Conservation (phyloP, 1,140 invertebrate species). For the Leptestheria dahalacensis region DNA sequence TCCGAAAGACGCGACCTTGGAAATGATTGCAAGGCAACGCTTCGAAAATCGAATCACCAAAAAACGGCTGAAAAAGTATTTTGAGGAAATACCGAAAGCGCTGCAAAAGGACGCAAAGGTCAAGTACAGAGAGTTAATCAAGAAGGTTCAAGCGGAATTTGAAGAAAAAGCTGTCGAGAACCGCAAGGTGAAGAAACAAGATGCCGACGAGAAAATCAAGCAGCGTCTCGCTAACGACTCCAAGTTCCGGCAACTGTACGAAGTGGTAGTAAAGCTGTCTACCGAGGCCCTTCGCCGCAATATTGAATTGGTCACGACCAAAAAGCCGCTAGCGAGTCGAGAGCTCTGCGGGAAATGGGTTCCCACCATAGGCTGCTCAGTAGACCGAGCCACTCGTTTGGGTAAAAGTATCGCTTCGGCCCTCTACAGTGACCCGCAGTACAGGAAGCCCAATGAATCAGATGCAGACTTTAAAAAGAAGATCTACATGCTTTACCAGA, state of each 20-base stretch:
- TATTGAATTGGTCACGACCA: not conserved
- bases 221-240: not conserved
- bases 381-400: conserved; percentile 18
- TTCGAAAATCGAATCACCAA: not conserved
- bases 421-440: not conserved
- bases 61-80: not conserved
- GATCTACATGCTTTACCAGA: conserved; percentile 16
- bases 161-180: not conserved
- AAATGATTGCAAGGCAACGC: not conserved
- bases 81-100: not conserved
- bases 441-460: not conserved
- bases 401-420: conserved; percentile 16
- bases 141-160: not conserved
- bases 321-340: conserved; percentile 7
- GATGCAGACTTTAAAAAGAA: not conserved
- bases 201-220: not conserved
- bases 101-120: not conserved
- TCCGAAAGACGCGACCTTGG: not conserved
- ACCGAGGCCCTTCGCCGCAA: not conserved
- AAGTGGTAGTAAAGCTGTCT: not conserved
- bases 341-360: conserved; percentile 19
- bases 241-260: not conserved
- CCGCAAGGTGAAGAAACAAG: not conserved
- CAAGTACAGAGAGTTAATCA: not conserved
- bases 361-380: conserved; percentile 17